Evolutionary conservation across 2,797 vertebrate species (phyloP), one percentile per base, ranked within the genome.

Genomic region (Melopsittacus undulatus): DNA sequence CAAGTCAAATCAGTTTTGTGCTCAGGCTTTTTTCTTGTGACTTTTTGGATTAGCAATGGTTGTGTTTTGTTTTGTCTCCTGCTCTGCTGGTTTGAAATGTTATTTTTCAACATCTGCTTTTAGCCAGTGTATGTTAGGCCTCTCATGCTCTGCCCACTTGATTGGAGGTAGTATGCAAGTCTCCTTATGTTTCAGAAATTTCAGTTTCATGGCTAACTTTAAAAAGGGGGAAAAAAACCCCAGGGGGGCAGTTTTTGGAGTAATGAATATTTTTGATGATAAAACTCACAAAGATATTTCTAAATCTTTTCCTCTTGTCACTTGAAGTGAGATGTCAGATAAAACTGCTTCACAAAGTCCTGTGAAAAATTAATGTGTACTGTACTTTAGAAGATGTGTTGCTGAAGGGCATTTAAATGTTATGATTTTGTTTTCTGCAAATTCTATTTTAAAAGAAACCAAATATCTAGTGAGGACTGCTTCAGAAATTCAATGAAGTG

Each of bases 371-470:
- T 94, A 92, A 93, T 73, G 79, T 42, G 51, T 68, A 20, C 45
- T 93, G 79, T 87, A 88, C 92, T 92, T 94, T 91, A 93, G 86
- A 85, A 67, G 85, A 83, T 30, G 20, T 85, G 78, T 89, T 68
- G 63, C 89, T 78, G 76, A 81, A 93, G 84, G 57, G 57, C 89
- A 87, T 83, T 93, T 91, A 80, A 93, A 89, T 68, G 68, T 64
- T 83, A 74, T 7, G 22, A 5, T 89, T 92, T 61, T 91, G 73
- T 72, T 95, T 93, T 77, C 78, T 78, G 81, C 73, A 85, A 57
- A 66, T 93, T 89, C 89, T 80, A 49, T 95, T 95, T 89, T 89
- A 62, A 89, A 64, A 30, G 75, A 89, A 92, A 89, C 56, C 32
- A 43, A 67, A 83, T 80, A 77, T 19, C 62, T 77, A 34, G 34